These are phyloP conservation scores for Cinclus cinclus DNA, from an alignment of 2,113 vertebrate genomes.

Conservation along the genomic window DNA sequence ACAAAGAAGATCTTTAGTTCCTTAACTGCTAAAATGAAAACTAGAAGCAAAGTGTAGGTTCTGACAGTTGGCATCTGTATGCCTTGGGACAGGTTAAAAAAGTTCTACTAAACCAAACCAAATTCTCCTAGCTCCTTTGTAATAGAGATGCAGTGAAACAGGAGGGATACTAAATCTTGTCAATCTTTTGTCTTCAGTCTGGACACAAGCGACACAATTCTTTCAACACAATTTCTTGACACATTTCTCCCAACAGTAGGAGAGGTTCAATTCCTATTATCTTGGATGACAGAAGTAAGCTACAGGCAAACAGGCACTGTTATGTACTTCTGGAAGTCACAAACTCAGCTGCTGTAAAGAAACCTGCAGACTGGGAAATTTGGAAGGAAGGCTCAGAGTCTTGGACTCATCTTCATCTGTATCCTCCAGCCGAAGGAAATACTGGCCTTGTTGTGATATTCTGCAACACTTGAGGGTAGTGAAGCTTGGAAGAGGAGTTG, in stretches of 20 bases:
- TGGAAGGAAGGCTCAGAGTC: conserved; percentile 22
- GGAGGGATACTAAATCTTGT: neutral
- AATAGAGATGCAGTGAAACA: neutral
- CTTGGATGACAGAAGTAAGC: conserved; percentile 9
- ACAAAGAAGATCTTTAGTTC: neutral
- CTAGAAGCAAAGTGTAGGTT: neutral
- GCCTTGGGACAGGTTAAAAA: neutral
- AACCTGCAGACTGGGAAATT: conserved; percentile 11
- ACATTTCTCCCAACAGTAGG: neutral
- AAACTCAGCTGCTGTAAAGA: conserved; percentile 14
- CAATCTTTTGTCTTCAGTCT: neutral
- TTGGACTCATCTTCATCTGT: conserved; percentile 6
- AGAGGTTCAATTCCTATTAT: neutral
- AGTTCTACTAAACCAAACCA: neutral
- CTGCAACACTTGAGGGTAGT: neutral
- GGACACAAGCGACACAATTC: neutral
- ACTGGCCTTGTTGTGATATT: neutral
- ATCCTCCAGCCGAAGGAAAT: conserved; percentile 23
- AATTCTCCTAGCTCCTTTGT: neutral
- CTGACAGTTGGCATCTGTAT: neutral
- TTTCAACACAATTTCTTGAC: neutral
- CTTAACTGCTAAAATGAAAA: neutral
- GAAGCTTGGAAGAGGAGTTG: neutral
- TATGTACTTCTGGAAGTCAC: conserved; percentile 1
- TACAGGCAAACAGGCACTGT: neutral